Percentiles rank a stretch among this genome's conserved stretches.
Evolutionary conservation across 1,140 invertebrate species (phyloP).

Genomic region (Drosophila miranda): DNA sequence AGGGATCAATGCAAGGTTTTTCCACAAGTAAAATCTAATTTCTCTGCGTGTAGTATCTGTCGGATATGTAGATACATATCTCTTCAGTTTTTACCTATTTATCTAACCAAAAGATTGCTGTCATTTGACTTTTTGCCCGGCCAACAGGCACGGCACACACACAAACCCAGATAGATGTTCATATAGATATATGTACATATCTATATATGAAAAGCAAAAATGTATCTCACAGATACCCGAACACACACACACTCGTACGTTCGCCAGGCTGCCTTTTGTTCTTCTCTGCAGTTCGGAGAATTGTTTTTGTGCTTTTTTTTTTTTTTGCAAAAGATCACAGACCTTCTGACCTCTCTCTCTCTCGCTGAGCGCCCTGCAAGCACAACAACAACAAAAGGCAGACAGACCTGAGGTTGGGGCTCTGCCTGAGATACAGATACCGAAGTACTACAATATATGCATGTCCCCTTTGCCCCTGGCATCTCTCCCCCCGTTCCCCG

Average conservation of each 20-base stretch:
- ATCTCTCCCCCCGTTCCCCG: not conserved
- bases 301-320: constrained; percentile 28
- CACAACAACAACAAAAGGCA: constrained; percentile 34
- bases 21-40: too few relatives aligned
- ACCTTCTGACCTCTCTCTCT: constrained; percentile 73
- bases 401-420: constrained; percentile 34
- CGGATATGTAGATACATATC: constrained; percentile 23
- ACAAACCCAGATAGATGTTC: constrained; percentile 18
- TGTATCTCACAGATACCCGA: constrained; percentile 49
- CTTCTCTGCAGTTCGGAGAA: constrained; percentile 56
- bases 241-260: constrained; percentile 12
- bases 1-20: too few relatives aligned
- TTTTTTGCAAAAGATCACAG: constrained; percentile 77
- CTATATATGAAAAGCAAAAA: constrained; percentile 40
- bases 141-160: constrained; percentile 31
- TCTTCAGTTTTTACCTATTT: constrained; percentile 36
- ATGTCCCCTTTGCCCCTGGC: constrained; percentile 54
- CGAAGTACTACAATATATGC: constrained; percentile 70
- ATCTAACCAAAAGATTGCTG: constrained; percentile 49
- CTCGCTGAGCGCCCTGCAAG: constrained; percentile 46
- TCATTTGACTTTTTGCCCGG: constrained; percentile 71
- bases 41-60: constrained; percentile 1
- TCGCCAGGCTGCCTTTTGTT: constrained; percentile 52
- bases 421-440: constrained; percentile 58
- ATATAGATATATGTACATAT: constrained; percentile 14